Conservation (phyloP, 2,888 invertebrate species). For the Caenorhabditis sinica region DNA sequence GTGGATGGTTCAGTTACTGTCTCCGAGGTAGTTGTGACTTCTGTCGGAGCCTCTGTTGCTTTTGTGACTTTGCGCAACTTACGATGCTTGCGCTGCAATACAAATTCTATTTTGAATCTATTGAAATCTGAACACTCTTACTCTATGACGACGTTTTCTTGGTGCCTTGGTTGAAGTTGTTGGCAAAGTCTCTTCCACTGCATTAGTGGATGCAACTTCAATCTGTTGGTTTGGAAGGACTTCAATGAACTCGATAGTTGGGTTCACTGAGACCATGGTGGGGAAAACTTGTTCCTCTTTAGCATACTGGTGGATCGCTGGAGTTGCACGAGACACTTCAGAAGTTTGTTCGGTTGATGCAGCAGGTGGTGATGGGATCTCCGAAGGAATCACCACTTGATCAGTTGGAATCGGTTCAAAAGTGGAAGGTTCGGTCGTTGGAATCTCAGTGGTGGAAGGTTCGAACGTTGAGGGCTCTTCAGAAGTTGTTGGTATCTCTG, state of each 20-base stretch:
- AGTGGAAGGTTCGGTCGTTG: background rate
- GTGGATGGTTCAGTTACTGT: constrained; percentile 7
- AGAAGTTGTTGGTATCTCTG: constrained; percentile 11
- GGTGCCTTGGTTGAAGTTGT: constrained; percentile 42
- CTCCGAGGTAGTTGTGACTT: constrained; percentile 10
- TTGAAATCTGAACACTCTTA: background rate
- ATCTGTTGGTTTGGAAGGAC: constrained; percentile 43
- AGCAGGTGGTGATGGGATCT: background rate
- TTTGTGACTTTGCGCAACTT: constrained; percentile 49
- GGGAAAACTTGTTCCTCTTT: constrained; percentile 46
- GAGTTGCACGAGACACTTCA: constrained; percentile 23
- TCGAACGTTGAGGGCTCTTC: constrained; percentile 7
- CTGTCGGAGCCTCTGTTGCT: constrained; percentile 39
- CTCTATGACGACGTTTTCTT: constrained; percentile 53
- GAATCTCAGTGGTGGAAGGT: background rate
- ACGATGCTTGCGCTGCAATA: constrained; percentile 58
- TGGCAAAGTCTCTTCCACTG: constrained; percentile 31
- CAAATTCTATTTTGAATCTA: background rate
- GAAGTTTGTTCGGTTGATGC: constrained; percentile 35
- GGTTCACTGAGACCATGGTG: constrained; percentile 24
- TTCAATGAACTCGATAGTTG: constrained; percentile 39
- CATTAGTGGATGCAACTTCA: constrained; percentile 48
- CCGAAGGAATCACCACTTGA: background rate
- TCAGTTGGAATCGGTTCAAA: constrained; percentile 18
- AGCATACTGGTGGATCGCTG: constrained; percentile 1